A percentile compares a stretch with the other conserved stretches of the same genome.
Conservation (phyloP, 2,888 invertebrate species). For the Bimastos eiseni region DNA sequence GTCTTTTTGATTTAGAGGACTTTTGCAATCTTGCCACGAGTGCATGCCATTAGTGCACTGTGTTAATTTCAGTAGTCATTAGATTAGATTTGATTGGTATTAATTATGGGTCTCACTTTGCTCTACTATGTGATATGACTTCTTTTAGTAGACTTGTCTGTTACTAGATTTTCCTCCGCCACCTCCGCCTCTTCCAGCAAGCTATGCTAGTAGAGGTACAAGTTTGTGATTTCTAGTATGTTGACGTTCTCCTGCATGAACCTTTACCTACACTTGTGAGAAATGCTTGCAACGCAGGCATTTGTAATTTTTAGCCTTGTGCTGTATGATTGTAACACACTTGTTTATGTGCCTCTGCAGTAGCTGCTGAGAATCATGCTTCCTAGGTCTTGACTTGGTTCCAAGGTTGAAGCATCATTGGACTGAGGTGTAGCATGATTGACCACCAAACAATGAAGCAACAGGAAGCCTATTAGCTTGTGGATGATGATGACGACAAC, state of each 20-base stretch:
- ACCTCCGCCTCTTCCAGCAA: neutral
- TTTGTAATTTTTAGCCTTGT: neutral
- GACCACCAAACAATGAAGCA: neutral
- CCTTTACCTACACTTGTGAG: neutral
- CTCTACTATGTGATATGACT: neutral
- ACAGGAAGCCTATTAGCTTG: neutral
- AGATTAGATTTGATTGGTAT: neutral
- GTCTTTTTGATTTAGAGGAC: neutral
- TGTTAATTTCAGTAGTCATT: constrained; percentile 13
- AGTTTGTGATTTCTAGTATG: neutral
- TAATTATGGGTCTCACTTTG: neutral
- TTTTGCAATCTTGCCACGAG: neutral
- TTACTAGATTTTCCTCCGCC: constrained; percentile 16
- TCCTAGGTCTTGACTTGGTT: neutral
- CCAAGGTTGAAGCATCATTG: neutral
- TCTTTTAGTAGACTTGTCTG: neutral
- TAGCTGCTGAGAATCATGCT: neutral
- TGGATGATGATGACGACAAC: too few relatives aligned
- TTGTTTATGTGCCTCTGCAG: neutral
- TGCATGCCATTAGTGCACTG: neutral
- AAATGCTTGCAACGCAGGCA: neutral
- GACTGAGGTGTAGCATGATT: neutral
- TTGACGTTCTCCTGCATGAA: neutral
- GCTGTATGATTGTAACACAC: neutral
- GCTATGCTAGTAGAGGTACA: constrained; percentile 1